Evolutionary conservation across 2,113 vertebrate genomes (phyloP).

Genomic region (Pungitius pungitius): DNA sequence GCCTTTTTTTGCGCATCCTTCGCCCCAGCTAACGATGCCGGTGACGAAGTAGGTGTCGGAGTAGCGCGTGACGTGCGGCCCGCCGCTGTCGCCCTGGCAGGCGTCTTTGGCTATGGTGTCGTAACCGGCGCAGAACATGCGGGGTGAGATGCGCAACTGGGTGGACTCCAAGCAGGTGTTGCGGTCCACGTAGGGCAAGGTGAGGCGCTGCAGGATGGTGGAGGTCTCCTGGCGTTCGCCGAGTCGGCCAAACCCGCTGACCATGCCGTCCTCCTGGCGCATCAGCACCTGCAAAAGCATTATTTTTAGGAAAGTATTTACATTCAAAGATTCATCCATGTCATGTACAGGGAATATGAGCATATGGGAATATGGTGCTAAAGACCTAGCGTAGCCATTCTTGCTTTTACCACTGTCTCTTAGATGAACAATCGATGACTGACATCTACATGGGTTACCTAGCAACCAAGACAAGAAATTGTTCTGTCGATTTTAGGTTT

Average conservation of each 20-base stretch:
- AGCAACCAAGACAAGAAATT: background rate
- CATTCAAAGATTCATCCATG: background rate
- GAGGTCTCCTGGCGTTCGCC: conserved; percentile 68
- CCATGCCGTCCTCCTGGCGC: conserved; percentile 76
- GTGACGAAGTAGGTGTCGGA: conserved; percentile 87
- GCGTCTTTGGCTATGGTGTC: conserved; percentile 82
- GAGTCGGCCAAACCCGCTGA: conserved; percentile 91
- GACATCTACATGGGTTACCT: background rate
- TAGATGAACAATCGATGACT: background rate
- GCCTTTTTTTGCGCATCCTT: conserved; percentile 89
- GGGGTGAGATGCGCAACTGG: conserved; percentile 76
- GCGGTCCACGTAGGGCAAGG: conserved; percentile 87
- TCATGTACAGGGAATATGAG: background rate
- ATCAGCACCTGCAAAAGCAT: conserved; percentile 81
- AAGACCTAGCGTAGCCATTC: no score
- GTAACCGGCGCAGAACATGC: conserved; percentile 97
- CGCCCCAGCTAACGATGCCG: conserved; percentile 95
- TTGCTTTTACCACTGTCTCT: no score
- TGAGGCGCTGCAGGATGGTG: conserved; percentile 81
- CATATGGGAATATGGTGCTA: background rate
- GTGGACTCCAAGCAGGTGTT: conserved; percentile 87
- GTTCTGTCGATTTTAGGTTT: background rate
- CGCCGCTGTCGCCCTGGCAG: conserved; percentile 94
- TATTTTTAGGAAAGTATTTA: no score
- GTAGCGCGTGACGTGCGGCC: conserved; percentile 91